Percentiles rank a stretch among this genome's conserved stretches.
Evolutionary conservation across 2,113 vertebrate species (phyloP).

Genomic region (Crotalus horridus): DNA sequence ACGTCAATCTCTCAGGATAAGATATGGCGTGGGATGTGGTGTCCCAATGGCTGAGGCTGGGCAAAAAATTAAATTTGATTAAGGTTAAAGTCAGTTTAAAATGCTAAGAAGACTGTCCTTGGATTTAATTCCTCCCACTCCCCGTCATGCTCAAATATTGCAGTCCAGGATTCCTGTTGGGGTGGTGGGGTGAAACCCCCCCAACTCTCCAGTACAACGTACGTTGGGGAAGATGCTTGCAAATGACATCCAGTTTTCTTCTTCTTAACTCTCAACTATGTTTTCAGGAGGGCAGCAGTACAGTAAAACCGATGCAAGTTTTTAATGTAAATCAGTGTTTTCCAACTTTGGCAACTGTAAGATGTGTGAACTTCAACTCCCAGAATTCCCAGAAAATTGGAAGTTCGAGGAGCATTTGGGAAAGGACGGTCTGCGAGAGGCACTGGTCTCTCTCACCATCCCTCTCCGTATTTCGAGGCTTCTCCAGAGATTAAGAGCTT

Average conservation of each 20-base stretch:
- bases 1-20: neutral
- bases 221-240: neutral
- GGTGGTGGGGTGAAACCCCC: neutral
- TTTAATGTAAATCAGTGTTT: neutral
- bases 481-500: neutral
- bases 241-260: neutral
- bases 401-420: neutral
- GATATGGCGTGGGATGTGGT: neutral
- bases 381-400: neutral
- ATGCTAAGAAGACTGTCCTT: neutral
- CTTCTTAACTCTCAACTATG: neutral
- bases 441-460: neutral
- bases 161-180: neutral
- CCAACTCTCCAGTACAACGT: neutral
- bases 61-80: neutral
- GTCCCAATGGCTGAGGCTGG: neutral
- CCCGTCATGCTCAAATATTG: neutral
- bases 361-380: neutral
- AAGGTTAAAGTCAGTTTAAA: neutral
- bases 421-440: neutral
- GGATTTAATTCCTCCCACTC: neutral
- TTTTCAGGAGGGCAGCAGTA: neutral
- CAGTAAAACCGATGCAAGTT: neutral
- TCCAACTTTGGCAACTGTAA: neutral
- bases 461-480: neutral